Evolutionary conservation across 2,113 vertebrate genomes (phyloP).

Genomic region (Rostratula benghalensis): DNA sequence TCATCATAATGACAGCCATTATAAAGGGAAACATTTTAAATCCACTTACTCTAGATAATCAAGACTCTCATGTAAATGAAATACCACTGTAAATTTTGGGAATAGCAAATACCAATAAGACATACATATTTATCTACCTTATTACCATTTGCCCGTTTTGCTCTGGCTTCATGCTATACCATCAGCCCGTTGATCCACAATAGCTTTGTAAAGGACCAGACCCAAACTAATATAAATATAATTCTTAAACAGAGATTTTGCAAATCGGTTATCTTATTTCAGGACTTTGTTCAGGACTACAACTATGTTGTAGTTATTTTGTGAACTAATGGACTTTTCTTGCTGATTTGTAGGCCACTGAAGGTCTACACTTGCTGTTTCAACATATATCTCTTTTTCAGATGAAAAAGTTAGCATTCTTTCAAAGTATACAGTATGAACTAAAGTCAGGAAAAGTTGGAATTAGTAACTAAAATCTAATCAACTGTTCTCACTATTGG

Average conservation of each 20-base stretch:
- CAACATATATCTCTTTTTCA: background rate
- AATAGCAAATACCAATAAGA: background rate
- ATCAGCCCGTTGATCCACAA: background rate
- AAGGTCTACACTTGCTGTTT: background rate
- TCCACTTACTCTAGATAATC: slow-evolving; percentile 10
- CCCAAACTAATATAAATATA: background rate
- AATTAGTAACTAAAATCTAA: background rate
- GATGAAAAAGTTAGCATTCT: background rate
- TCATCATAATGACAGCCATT: slow-evolving; percentile 12
- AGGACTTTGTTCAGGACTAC: background rate
- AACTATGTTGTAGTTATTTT: background rate
- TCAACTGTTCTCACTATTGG: background rate
- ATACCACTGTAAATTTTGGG: background rate
- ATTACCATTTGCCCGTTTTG: background rate
- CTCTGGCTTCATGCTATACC: background rate
- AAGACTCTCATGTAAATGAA: slow-evolving; percentile 7
- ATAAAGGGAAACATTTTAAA: slow-evolving; percentile 25
- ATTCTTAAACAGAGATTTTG: background rate
- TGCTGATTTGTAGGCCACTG: background rate
- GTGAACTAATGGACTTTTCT: background rate
- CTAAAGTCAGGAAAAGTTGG: background rate
- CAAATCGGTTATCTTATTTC: background rate
- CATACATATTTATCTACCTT: background rate
- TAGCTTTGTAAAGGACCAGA: background rate
- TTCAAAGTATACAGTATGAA: background rate